Base-by-base conservation (phyloP, 2,888 invertebrate species). In the Tillus elongatus region DNA sequence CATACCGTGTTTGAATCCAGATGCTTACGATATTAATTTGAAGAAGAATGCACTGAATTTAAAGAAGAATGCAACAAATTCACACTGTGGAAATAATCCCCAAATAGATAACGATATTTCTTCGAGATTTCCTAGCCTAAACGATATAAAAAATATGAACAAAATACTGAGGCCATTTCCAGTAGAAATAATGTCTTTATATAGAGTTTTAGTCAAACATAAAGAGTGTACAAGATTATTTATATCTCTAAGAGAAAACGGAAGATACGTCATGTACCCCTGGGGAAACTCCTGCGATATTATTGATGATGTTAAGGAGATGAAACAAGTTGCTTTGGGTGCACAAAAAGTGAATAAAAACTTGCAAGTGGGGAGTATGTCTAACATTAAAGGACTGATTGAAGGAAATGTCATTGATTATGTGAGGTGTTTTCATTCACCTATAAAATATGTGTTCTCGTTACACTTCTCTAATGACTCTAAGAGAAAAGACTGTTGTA, bases 261-360 rank as follows among this genome's bases (percentile, higher is more conserved):
- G 24, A n/a, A 19, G 24, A 19, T 19, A 8, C n/a, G n/a, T 19
- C 24, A 6, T 19, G 24, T 19, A 19, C 24, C 24, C 24, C 24
- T 19, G 24, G 24, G 24, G 24, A 19, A 6, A 19, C n/a, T 8
- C 24, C 6, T 8, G 24, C n/a, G n/a, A n/a, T 19, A 6, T n/a
- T 8, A n/a, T n/a, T 19, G 6, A 8, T n/a, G n/a, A 19, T n/a
- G n/a, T 6, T n/a, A n/a, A 19, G 24, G n/a, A n/a, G 6, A 6
- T 19, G 6, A 19, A 8, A 8, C 6, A 19, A 8, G 24, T 19
- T n/a, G 24, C 24, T n/a, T 6, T n/a, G 6, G 24, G 24, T n/a
- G 24, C 24, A n/a, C 6, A 19, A n/a, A 19, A 8, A n/a, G 6
- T 19, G 6, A n/a, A n/a, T 8, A n/a, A 19, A 8, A n/a, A 19